Conservation (phyloP, 2,797 vertebrate species). For the Poecilia velifera region DNA sequence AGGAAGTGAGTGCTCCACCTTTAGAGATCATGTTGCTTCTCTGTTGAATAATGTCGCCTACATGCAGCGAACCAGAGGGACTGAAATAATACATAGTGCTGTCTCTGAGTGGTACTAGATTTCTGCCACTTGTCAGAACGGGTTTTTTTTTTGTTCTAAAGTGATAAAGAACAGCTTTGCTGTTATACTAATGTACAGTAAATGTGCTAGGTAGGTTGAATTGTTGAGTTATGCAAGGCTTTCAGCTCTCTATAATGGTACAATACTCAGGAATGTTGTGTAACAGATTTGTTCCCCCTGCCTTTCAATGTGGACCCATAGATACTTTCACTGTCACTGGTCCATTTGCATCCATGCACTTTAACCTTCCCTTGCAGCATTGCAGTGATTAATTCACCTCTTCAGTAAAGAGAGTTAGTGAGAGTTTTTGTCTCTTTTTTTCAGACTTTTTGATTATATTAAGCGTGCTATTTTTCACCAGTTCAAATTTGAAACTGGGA, state of each 20-base stretch:
- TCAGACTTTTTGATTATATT: constrained; percentile 6
- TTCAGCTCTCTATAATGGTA: constrained; percentile 67
- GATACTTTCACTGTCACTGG: constrained; percentile 54
- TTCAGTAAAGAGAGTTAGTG: constrained; percentile 36
- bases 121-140: constrained; percentile 75
- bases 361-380: constrained; percentile 44
- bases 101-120: constrained; percentile 75
- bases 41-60: constrained; percentile 72
- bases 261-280: constrained; percentile 64
- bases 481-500: constrained; percentile 34
- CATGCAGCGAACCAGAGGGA: constrained; percentile 62
- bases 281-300: constrained; percentile 61
- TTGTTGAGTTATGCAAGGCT: constrained; percentile 78
- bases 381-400: constrained; percentile 58
- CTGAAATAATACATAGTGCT: constrained; percentile 67
- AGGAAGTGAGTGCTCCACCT: constrained; percentile 67
- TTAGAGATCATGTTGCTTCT: constrained; percentile 60
- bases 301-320: constrained; percentile 52
- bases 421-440: constrained; percentile 43
- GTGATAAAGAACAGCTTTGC: constrained; percentile 73
- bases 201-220: constrained; percentile 75
- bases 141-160: constrained; percentile 68
- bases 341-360: constrained; percentile 66
- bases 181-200: constrained; percentile 74
- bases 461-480: constrained; percentile 33